These are phyloP conservation scores for Anolis carolinensis DNA, from an alignment of 2,113 vertebrate species.

Conservation along the genomic window DNA sequence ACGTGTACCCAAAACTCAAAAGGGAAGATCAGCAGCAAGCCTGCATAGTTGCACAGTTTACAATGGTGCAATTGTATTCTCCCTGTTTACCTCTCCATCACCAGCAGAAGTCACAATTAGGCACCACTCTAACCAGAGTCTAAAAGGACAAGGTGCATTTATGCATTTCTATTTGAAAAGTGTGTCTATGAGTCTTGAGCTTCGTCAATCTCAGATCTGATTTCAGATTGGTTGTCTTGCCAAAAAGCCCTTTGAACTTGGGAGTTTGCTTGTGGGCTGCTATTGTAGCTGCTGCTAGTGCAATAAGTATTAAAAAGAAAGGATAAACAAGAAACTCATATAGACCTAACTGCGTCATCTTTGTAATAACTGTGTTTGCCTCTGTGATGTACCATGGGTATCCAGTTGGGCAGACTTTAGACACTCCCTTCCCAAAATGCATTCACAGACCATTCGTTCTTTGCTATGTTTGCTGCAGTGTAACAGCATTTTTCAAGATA, in stretches of 20 bases:
- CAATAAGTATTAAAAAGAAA: constrained; percentile 30
- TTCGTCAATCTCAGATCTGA: constrained; percentile 42
- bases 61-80: constrained; percentile 19
- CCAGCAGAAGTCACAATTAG: constrained; percentile 15
- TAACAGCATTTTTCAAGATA: constrained; percentile 30
- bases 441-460: background rate
- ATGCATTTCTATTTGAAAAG: constrained; percentile 54
- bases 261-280: constrained; percentile 26
- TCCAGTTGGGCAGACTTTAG: constrained; percentile 40
- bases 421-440: constrained; percentile 32
- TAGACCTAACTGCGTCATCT: background rate
- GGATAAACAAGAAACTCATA: background rate
- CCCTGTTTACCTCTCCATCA: background rate
- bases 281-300: constrained; percentile 22
- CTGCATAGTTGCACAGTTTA: constrained; percentile 15
- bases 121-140: constrained; percentile 40
- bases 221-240: constrained; percentile 56
- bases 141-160: constrained; percentile 40
- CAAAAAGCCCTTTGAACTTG: constrained; percentile 47
- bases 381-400: background rate
- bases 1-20: background rate
- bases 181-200: constrained; percentile 28
- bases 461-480: constrained; percentile 30
- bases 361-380: constrained; percentile 9
- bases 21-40: background rate